A percentile compares a stretch with the other conserved stretches of the same genome.
phyloP scores from a whole-genome alignment of 2,797 vertebrate genomes.

The Molossus alvarezi region DNA sequence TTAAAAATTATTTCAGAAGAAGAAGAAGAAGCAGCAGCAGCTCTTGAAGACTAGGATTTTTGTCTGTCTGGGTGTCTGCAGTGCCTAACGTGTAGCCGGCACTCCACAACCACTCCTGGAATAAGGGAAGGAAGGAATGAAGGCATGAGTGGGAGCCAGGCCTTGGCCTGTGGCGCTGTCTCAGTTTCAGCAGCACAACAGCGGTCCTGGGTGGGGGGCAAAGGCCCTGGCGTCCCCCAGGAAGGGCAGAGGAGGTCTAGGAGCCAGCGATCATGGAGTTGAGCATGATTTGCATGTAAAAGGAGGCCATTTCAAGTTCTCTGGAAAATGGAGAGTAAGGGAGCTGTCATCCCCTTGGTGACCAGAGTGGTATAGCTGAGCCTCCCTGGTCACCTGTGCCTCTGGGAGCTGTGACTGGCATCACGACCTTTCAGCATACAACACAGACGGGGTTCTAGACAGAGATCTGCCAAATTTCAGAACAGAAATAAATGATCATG shows the following conservation, averaged over 20 bases:
- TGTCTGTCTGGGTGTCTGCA: background rate
- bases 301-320: background rate
- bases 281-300: background rate
- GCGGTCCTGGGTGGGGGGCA: background rate
- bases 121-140: background rate
- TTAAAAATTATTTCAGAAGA: background rate
- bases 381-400: background rate
- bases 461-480: background rate
- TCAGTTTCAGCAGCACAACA: background rate
- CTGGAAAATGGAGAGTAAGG: constrained; percentile 17
- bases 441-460: background rate
- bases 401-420: background rate
- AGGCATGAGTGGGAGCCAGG: background rate
- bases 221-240: background rate
- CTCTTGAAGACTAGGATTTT: background rate
- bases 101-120: background rate
- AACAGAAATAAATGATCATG: constrained; percentile 8
- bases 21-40: too few species aligned
- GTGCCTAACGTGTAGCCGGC: background rate
- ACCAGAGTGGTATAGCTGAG: background rate
- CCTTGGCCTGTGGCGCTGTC: background rate
- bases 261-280: background rate
- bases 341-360: background rate
- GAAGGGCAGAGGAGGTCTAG: background rate
- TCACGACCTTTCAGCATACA: background rate